phyloP scores from a whole-genome alignment of 2,113 vertebrate genomes.

The Chiloscyllium plagiosum region DNA sequence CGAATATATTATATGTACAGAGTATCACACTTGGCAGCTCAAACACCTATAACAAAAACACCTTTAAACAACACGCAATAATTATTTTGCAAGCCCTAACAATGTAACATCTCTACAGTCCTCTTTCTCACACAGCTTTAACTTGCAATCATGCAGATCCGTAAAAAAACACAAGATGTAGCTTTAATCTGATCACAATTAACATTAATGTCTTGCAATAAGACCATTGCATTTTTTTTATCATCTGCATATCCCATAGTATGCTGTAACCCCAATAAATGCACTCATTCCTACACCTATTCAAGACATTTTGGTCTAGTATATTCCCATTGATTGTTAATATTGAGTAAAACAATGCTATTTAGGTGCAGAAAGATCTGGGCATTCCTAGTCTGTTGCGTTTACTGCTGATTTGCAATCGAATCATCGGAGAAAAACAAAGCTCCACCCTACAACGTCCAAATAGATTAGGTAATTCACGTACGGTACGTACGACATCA shows the following conservation, averaged over 20 bases:
- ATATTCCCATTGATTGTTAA: not conserved
- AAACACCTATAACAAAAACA: not conserved
- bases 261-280: not conserved
- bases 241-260: not conserved
- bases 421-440: slow-evolving; percentile 28
- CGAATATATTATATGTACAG: not conserved
- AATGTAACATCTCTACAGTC: not conserved
- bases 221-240: not conserved
- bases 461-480: slow-evolving; percentile 36
- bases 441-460: slow-evolving; percentile 31
- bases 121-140: not conserved
- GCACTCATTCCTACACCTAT: not conserved
- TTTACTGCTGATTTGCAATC: slow-evolving; percentile 27
- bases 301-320: not conserved
- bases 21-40: not conserved
- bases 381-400: not conserved
- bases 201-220: not conserved
- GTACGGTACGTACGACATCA: slow-evolving; percentile 11
- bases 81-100: not conserved
- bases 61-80: not conserved
- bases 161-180: not conserved
- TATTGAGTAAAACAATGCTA: not conserved
- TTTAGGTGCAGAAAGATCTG: not conserved
- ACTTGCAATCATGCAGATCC: too few species aligned
- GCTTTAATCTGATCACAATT: not conserved